Base-by-base conservation (phyloP, 2,113 vertebrate species). In the Pedetes capensis region DNA sequence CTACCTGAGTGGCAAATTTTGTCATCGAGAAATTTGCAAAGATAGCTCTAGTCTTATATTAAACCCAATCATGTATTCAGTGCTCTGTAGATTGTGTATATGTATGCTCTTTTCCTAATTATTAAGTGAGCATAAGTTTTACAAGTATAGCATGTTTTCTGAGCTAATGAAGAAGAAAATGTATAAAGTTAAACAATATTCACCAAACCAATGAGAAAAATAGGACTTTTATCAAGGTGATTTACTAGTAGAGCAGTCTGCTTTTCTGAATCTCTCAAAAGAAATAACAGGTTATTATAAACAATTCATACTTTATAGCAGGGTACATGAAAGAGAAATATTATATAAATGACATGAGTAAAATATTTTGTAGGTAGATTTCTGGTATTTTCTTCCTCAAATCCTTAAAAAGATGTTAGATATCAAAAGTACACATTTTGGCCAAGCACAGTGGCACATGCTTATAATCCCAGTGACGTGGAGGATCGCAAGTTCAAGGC, bases 201-300 rank as follows among this genome's bases (percentile, higher is more conserved):
- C 87, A 39, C 57, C 32, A 87, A 90, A 81, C 55, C 39, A 75
- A 37, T 63, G 20, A 84, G 29, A 79, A 90, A 80, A 92, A 39
- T 57, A 63, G 16, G 3, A 61, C 32, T 88, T 84, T 55, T 83
- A 88, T 93, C 22, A 68, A 68, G 49, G 51, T 89, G 39, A 74
- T 64, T 91, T 94, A 93, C 18, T 88, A 85, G 29, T 16, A 71
- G 53, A 51, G 42, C 8, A 76, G 22, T 78, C 34, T 91, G 61
- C 29, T 88, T 80, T 92, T 81, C 37, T 69, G 25, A 83, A 53
- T 88, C 42, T 93, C 71, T 91, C 9, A 75, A 37, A 72, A 94
- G 61, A 95, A 93, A 76, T 85, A 81, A 49, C 83, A 57, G 29
- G 11, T 17, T 90, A 61, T 92, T 95, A 37, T 71, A 82, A 92